A percentile compares a stretch with the other conserved stretches of the same genome.
Conservation (phyloP, 2,113 vertebrate species). For the Suricata suricatta region DNA sequence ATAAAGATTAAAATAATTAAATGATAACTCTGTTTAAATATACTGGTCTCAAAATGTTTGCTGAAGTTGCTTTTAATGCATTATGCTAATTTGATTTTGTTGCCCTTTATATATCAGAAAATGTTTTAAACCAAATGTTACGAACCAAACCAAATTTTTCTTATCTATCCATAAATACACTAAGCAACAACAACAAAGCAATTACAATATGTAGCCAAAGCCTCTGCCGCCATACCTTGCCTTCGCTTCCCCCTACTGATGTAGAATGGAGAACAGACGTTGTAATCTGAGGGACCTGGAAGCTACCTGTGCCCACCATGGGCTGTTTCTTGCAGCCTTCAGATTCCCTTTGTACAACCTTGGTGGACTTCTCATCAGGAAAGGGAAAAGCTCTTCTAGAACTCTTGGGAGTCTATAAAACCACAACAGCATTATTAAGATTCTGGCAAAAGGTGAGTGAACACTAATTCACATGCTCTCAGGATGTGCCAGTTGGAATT, state of each 20-base stretch:
- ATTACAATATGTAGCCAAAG: neutral
- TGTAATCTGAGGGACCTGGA: neutral
- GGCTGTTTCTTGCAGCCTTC: neutral
- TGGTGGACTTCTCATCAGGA: neutral
- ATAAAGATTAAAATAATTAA: slow-evolving; percentile 41
- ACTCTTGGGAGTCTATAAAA: neutral
- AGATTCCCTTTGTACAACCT: neutral
- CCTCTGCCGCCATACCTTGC: neutral
- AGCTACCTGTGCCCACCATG: neutral
- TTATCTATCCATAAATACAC: neutral
- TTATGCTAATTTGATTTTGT: neutral
- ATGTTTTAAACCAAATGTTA: neutral
- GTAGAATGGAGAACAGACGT: neutral
- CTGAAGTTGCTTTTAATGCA: neutral
- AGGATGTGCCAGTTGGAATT: accelerated
- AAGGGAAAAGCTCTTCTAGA: neutral
- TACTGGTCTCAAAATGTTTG: neutral
- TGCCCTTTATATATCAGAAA: neutral
- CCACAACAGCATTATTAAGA: neutral
- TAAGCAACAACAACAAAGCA: neutral
- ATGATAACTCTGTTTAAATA: slow-evolving; percentile 5
- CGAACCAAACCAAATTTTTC: neutral
- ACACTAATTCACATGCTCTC: neutral
- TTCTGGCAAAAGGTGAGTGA: neutral
- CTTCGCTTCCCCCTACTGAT: neutral